A percentile compares a stretch with the other conserved stretches of the same genome.
Conservation (phyloP, 2,888 invertebrate genomes). For the Clunio marinus region DNA sequence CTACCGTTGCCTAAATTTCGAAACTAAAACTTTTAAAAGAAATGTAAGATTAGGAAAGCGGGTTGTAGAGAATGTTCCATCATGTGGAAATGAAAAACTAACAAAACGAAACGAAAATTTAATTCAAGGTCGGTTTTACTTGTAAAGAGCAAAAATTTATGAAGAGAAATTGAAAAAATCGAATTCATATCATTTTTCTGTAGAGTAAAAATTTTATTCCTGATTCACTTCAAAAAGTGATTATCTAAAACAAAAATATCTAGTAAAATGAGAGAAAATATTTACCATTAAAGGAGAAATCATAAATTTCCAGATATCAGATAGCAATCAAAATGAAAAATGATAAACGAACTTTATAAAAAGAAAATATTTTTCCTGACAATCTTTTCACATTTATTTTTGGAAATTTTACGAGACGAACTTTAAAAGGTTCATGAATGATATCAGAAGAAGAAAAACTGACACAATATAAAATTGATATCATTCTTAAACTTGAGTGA, state of each 20-base stretch:
- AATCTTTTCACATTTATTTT: neutral
- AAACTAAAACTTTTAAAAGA: slow-evolving; percentile 17
- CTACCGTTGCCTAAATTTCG: slow-evolving; percentile 34
- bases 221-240: neutral
- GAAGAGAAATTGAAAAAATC: too few species aligned
- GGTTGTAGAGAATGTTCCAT: neutral
- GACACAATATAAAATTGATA: neutral
- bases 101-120: neutral
- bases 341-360: neutral
- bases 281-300: neutral
- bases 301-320: too few species aligned
- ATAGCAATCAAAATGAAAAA: neutral
- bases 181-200: slow-evolving; percentile 38
- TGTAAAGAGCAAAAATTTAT: slow-evolving; percentile 11
- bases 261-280: neutral
- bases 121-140: neutral
- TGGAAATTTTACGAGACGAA: neutral
- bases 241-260: neutral
- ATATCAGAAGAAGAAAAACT: slow-evolving; percentile 3
- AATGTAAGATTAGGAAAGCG: neutral
- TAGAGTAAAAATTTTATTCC: slow-evolving; percentile 13
- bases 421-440: neutral
- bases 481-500: neutral
- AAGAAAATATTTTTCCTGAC: neutral
- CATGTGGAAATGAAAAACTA: neutral